Percentiles rank a stretch among this genome's conserved stretches.
phyloP scores from a whole-genome alignment of 1,140 invertebrate genomes.

The Phthorimaea operculella region DNA sequence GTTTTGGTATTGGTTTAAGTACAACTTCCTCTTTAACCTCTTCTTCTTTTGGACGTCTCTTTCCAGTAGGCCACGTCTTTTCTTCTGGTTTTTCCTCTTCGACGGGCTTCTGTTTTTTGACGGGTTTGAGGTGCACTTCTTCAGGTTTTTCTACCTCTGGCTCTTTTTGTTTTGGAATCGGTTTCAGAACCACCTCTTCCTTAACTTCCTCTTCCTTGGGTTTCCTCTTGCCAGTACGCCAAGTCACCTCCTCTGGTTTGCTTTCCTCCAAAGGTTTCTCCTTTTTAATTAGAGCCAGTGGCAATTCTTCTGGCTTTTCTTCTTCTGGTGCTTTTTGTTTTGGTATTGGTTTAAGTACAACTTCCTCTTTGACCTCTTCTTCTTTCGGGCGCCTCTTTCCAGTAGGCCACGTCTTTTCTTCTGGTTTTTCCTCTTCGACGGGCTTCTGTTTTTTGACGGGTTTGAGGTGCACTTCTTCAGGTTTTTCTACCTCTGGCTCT shows the following conservation, averaged over 20 bases:
- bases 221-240: slow-evolving; percentile 7
- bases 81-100: slow-evolving; percentile 52
- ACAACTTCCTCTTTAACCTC: slow-evolving; percentile 43
- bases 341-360: slow-evolving; percentile 11
- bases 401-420: slow-evolving; percentile 8
- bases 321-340: slow-evolving; percentile 9
- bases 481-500: slow-evolving; percentile 20
- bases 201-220: slow-evolving; percentile 11
- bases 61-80: slow-evolving; percentile 57
- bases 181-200: slow-evolving; percentile 42
- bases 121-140: slow-evolving; percentile 12
- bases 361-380: slow-evolving; percentile 13
- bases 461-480: slow-evolving; percentile 18
- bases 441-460: slow-evolving; percentile 18
- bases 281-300: slow-evolving; percentile 10
- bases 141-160: slow-evolving; percentile 21
- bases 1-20: slow-evolving; percentile 7
- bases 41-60: slow-evolving; percentile 42
- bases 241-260: slow-evolving; percentile 2
- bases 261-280: slow-evolving; percentile 9
- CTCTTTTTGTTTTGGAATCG: slow-evolving; percentile 33
- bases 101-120: slow-evolving; percentile 46
- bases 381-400: slow-evolving; percentile 9
- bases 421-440: slow-evolving; percentile 13
- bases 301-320: slow-evolving; percentile 12